phyloP scores from a whole-genome alignment of 2,797 vertebrate species.

The Chelon labrosus region DNA sequence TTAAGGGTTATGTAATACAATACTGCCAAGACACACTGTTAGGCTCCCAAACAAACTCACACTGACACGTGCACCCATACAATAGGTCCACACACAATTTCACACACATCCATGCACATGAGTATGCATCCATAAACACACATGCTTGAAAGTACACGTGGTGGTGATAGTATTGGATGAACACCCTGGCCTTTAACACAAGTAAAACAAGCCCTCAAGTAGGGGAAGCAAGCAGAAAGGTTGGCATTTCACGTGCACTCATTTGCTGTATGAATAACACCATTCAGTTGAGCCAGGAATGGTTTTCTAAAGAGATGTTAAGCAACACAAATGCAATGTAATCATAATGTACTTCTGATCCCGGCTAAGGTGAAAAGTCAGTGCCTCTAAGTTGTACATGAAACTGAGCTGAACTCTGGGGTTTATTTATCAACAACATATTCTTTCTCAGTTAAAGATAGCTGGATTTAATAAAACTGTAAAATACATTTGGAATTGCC shows the following conservation, averaged over 20 bases:
- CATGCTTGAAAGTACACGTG: slow-evolving; percentile 4
- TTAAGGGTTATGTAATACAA: slow-evolving; percentile 76
- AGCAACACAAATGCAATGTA: background rate
- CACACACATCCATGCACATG: slow-evolving; percentile 5
- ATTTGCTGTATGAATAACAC: slow-evolving; percentile 13
- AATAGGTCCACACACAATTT: slow-evolving; percentile 9
- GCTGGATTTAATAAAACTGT: too few species aligned
- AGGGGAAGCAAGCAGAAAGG: background rate
- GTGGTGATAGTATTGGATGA: slow-evolving; percentile 23
- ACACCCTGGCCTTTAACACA: slow-evolving; percentile 35
- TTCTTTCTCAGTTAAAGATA: too few species aligned
- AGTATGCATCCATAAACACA: background rate
- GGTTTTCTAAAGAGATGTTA: background rate
- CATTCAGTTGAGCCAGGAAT: background rate
- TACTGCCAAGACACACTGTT: slow-evolving; percentile 49
- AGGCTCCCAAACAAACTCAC: slow-evolving; percentile 12
- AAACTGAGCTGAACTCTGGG: too few species aligned
- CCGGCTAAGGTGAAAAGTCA: too few species aligned
- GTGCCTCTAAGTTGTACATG: too few species aligned
- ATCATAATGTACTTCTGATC: background rate
- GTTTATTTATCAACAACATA: too few species aligned
- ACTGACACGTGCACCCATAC: background rate
- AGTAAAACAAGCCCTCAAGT: slow-evolving; percentile 35
- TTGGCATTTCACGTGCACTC: slow-evolving; percentile 12
- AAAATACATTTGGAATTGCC: too few species aligned